Evolutionary conservation across 2,797 vertebrate genomes (phyloP).

Genomic region (Eutrigla gurnardus): DNA sequence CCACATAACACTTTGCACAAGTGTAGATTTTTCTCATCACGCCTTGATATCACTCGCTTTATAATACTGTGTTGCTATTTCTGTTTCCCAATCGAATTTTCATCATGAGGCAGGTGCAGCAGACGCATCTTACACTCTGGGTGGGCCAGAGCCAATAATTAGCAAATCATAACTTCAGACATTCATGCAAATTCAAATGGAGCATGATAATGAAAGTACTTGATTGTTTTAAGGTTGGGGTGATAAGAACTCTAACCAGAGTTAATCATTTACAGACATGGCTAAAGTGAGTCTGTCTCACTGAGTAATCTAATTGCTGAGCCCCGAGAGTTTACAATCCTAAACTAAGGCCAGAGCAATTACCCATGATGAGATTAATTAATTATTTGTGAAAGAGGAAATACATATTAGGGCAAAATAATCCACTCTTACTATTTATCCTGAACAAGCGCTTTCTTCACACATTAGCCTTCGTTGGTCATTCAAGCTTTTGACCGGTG

Average conservation of each 20-base stretch:
- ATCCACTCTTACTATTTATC: not conserved
- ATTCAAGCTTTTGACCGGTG: conserved; percentile 9
- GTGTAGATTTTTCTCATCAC: not conserved
- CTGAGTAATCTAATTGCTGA: conserved; percentile 3
- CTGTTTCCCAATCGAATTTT: not conserved
- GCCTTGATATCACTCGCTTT: not conserved
- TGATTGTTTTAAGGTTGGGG: not conserved
- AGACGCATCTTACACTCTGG: not conserved
- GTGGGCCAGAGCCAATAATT: not conserved
- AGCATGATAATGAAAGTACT: not conserved
- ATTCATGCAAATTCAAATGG: not conserved
- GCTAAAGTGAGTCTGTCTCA: conserved; percentile 14
- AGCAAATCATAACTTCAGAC: conserved; percentile 1
- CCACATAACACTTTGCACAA: not conserved
- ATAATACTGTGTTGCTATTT: not conserved
- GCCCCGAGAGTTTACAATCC: not conserved
- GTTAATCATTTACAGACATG: conserved; percentile 46
- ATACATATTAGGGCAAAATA: not conserved
- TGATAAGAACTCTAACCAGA: not conserved
- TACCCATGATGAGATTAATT: not conserved
- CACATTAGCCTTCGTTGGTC: not conserved
- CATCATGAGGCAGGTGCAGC: not conserved
- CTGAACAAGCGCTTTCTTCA: conserved; percentile 6
- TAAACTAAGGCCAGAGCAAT: not conserved
- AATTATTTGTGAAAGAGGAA: not conserved